Conservation (phyloP, 2,113 vertebrate species). For the Menidia beryllina region DNA sequence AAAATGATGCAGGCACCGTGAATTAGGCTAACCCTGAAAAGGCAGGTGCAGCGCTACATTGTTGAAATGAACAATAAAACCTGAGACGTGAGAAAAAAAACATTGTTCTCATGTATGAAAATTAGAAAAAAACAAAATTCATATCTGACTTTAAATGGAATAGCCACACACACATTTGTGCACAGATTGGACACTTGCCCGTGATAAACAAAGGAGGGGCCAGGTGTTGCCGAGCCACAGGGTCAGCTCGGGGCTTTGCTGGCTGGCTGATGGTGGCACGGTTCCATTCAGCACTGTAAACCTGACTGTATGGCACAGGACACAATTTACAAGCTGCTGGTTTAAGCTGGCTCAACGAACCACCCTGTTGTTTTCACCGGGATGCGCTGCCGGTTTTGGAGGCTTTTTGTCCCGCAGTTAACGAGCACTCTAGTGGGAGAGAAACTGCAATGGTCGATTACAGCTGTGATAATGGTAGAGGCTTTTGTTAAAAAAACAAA, state of each 20-base stretch:
- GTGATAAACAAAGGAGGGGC: conserved; percentile 57
- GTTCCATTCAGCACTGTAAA: conserved; percentile 71
- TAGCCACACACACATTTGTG: conserved; percentile 44
- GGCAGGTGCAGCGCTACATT: conserved; percentile 25
- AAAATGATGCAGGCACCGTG: conserved; percentile 61
- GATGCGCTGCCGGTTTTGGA: conserved; percentile 61
- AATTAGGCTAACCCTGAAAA: conserved; percentile 55
- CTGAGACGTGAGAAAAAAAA: conserved; percentile 17
- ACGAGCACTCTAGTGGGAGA: conserved; percentile 66
- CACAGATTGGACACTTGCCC: conserved; percentile 64
- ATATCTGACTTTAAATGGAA: conserved; percentile 32
- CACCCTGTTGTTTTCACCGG: conserved; percentile 65
- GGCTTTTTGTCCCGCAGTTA: conserved; percentile 72
- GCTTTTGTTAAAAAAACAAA: conserved; percentile 66
- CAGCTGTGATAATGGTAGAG: conserved; percentile 69
- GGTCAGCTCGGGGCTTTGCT: conserved; percentile 67
- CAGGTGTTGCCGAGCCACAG: conserved; percentile 68
- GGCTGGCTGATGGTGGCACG: conserved; percentile 64
- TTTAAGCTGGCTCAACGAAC: conserved; percentile 65
- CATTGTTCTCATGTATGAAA: conserved; percentile 26
- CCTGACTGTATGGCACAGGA: conserved; percentile 74
- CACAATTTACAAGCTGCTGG: conserved; percentile 79
- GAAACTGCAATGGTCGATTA: conserved; percentile 71
- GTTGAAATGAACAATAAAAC: conserved; percentile 34
- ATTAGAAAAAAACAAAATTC: conserved; percentile 13